Evolutionary conservation across 2,888 invertebrate genomes (phyloP).

Genomic region (Plebejus anna): DNA sequence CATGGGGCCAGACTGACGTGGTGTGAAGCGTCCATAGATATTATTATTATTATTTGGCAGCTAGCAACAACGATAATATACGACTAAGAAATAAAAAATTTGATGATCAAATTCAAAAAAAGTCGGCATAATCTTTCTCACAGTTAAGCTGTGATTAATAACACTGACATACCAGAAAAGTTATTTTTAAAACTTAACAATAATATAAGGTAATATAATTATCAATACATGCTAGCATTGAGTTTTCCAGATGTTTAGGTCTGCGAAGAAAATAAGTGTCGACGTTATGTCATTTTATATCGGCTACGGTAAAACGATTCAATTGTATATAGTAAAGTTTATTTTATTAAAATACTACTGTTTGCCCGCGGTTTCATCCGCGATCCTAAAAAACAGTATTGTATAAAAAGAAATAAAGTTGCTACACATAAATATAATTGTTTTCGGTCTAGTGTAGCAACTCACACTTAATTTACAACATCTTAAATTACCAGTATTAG

Average conservation of each 20-base stretch:
- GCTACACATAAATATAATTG: neutral
- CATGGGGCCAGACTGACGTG: too few relatives aligned
- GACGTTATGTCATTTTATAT: neutral
- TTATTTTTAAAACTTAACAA: neutral
- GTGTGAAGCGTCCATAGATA: too few relatives aligned
- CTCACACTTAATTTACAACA: neutral
- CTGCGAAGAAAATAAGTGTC: neutral
- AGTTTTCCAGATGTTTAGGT: slow-evolving; percentile 9
- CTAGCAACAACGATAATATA: neutral
- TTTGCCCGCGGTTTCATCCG: neutral
- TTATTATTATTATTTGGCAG: neutral
- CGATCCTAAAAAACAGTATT: neutral
- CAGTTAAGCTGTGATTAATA: neutral
- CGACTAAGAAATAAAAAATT: neutral
- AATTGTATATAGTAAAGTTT: neutral
- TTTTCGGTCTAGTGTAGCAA: neutral
- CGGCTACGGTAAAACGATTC: neutral
- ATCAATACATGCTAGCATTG: slow-evolving; percentile 12
- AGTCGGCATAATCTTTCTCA: neutral
- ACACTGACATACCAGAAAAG: neutral
- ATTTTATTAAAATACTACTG: neutral
- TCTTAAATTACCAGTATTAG: neutral
- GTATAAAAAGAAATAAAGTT: neutral
- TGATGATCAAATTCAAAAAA: neutral
- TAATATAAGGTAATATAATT: neutral